Conservation (phyloP, 1,140 invertebrate species). For the Conus ventricosus region DNA sequence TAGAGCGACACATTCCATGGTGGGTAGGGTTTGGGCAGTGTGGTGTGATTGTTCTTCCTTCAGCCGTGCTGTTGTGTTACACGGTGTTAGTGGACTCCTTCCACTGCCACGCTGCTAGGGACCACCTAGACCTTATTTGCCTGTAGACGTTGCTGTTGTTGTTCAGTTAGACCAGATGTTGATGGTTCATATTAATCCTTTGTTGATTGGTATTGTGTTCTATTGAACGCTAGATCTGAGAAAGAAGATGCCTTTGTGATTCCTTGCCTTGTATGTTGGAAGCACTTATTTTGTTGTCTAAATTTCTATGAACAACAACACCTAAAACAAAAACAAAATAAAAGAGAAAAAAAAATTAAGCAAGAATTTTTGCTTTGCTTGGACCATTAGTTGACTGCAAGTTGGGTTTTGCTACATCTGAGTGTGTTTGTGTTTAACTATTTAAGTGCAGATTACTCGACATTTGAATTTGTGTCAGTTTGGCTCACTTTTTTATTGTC, state of each 20-base stretch:
- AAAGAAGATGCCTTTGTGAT: conserved; percentile 18
- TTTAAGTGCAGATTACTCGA: neutral
- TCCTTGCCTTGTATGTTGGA: conserved; percentile 1
- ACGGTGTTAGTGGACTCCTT: neutral
- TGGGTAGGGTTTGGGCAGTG: neutral
- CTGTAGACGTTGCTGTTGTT: neutral
- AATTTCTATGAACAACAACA: neutral
- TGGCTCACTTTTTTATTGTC: neutral
- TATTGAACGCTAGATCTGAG: conserved; percentile 7
- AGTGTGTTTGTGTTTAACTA: neutral
- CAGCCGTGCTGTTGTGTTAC: neutral
- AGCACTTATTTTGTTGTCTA: neutral
- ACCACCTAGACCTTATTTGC: neutral
- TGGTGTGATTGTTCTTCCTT: neutral
- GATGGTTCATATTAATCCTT: neutral
- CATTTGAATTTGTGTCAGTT: neutral
- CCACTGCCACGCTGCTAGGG: neutral
- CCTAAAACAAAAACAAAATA: neutral
- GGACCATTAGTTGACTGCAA: neutral
- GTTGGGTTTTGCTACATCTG: neutral
- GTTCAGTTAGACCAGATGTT: neutral
- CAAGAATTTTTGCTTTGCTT: neutral
- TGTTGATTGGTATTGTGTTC: neutral
- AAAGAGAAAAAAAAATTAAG: neutral
- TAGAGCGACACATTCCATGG: neutral